These are phyloP conservation scores for Penelope pileata DNA, from an alignment of 2,113 vertebrate genomes.

Conservation along the genomic window DNA sequence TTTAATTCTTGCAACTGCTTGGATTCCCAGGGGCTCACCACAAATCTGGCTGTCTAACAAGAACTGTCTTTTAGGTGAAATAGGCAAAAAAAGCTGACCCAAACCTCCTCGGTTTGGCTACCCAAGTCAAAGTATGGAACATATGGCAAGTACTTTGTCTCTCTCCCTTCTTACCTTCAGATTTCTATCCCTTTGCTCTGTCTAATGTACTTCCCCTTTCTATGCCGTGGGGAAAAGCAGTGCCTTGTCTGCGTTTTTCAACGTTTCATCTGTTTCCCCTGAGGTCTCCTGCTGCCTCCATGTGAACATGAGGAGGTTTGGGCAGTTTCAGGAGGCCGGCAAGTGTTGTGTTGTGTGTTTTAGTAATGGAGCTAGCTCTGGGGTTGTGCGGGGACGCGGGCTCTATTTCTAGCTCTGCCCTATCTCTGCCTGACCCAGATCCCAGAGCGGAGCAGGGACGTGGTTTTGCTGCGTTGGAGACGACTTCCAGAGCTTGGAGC, in stretches of 20 bases:
- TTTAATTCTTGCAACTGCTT: neutral
- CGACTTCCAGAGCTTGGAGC: fast-evolving
- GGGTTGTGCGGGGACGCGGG: neutral
- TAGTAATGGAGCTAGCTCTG: fast-evolving
- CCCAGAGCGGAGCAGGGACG: fast-evolving
- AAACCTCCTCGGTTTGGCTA: neutral
- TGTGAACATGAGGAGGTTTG: fast-evolving
- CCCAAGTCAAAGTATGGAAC: neutral
- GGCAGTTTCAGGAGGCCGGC: neutral
- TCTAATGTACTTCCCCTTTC: neutral
- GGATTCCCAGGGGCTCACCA: neutral
- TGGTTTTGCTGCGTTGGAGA: neutral
- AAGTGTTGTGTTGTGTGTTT: fast-evolving
- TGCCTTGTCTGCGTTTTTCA: neutral
- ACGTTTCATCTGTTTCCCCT: neutral
- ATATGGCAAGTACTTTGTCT: fast-evolving
- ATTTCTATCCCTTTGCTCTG: neutral
- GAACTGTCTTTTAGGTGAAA: neutral
- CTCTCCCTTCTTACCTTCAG: neutral
- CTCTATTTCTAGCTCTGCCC: slow-evolving; percentile 25
- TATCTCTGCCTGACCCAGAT: slow-evolving; percentile 22
- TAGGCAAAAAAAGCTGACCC: neutral
- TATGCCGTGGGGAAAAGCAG: fast-evolving
- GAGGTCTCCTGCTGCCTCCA: neutral
- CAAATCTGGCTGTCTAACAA: neutral